Base-by-base conservation (phyloP, 2,797 vertebrate genomes). In the Melanotaenia maccullochi region DNA sequence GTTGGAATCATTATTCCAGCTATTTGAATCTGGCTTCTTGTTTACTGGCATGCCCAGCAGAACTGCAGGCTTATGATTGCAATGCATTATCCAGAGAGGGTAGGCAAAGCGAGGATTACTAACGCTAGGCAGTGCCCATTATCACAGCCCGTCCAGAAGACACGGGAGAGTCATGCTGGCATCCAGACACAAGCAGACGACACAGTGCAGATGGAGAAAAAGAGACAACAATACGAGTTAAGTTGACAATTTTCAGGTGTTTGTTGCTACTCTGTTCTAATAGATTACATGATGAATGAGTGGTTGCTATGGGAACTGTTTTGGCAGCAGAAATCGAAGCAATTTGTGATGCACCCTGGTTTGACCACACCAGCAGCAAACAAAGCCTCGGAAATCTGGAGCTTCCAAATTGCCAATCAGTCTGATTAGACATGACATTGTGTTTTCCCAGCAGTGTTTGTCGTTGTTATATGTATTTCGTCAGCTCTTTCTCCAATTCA, bases 381-480 rank as follows among this genome's bases (percentile, higher is more conserved):
- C 87, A 91, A 89, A 85, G 86, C 86, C 74, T 78, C 9, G 44
- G 44, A 87, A 90, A 88, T 87, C 79, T 84, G 87, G 72, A 82
- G 87, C 84, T 82, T 85, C 79, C 88, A 89, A 93, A 90, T 89
- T 90, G 86, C 83, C 90, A 91, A 81, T 92, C 90, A 87, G 79
- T 73, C 75, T 90, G 90, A 90, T 91, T 89, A 81, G 76, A 90
- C 65, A 68, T 75, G 84, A 89, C 88, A 85, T 86, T 87, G 87
- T 90, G 76, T 89, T 90, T 89, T 82, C 83, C 84, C 88, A 79
- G 76, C 73, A 80, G 75, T 66, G 78, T 76, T 78, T 62, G 56
- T 82, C 67, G 33, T 79, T 38, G 73, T 87, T 87, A 36, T 78
- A 75, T 61, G 38, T 83, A 82, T 87, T 89, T 89, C 79, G 83